Evolutionary conservation across 2,113 vertebrate species (phyloP), one percentile per base, ranked within the genome.

Genomic region (Anolis sagrei): DNA sequence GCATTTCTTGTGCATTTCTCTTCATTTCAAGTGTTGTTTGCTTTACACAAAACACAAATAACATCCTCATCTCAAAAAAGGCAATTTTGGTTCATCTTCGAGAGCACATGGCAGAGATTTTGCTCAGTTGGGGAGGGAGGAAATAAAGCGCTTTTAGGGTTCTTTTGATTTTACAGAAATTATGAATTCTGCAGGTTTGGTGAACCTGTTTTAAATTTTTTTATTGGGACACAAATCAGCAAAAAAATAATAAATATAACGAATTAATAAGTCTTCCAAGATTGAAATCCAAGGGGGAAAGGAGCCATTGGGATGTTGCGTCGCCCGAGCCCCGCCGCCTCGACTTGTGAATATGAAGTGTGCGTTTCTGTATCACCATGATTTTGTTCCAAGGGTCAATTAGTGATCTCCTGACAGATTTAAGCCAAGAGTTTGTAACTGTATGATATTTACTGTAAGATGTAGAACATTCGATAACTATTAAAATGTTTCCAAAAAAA

Each of bases 341-440:
- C 95, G 80, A 93, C 97, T 97, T 97, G 97, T 98, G 97, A 95
- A 97, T 96, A 97, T 96, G 95, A 98, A 97, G 94, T 98, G 97
- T 98, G 97, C 97, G 97, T 97, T n/a, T 44, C 96, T 97, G 97
- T 97, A 92, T 92, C 89, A 93, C 93, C 92, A 92, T 89, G 90
- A 49, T 93, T 95, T 97, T 95, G 93, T 94, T 96, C 95, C 92
- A 94, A 98, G 96, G 97, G 98, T 98, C 98, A 97, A 96, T 97
- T 98, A 95, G 96, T 97, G 98, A 98, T 98, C 97, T 97, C 95
- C 96, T 97, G 97, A 98, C 97, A 98, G 97, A 97, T 97, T 98
- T 97, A 98, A 98, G 97, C 98, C 98, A 98, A 98, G 95, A 96
- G 97, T 99, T 99, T 99, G 98, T 99, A 98, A 98, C 97, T 99